A percentile compares a stretch with the other conserved stretches of the same genome.
Evolutionary conservation across 2,797 vertebrate species (phyloP).

Genomic region (Pogonophryne albipinna): DNA sequence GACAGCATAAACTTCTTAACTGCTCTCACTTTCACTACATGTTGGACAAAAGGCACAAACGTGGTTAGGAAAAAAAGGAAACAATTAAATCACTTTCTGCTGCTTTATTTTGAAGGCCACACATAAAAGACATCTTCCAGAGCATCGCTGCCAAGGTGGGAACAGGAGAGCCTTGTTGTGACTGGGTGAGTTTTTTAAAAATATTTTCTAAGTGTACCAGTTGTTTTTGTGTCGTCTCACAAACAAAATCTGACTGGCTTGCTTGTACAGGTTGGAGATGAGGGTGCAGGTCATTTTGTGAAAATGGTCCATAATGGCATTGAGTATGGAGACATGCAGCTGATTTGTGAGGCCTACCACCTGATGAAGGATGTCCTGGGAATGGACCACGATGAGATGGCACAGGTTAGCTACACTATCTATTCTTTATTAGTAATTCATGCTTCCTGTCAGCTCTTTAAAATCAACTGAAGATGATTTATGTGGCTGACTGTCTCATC

Average conservation of each 20-base stretch:
- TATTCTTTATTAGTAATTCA: not conserved
- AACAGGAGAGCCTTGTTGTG: slow-evolving; percentile 96
- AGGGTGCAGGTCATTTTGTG: slow-evolving; percentile 96
- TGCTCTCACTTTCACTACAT: not conserved
- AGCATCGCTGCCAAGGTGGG: slow-evolving; percentile 96
- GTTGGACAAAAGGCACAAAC: not conserved
- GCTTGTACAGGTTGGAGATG: slow-evolving; percentile 92
- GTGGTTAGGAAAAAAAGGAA: not conserved
- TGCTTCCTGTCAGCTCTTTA: not conserved
- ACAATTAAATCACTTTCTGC: not conserved
- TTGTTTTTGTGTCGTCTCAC: not conserved
- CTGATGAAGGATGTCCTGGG: slow-evolving; percentile 94
- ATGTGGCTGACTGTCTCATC: not conserved
- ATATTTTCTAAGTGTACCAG: not conserved
- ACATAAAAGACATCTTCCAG: slow-evolving; percentile 97
- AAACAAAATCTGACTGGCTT: not conserved
- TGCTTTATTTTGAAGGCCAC: slow-evolving; percentile 87
- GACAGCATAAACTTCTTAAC: slow-evolving; percentile 36
- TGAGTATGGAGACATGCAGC: slow-evolving; percentile 99
- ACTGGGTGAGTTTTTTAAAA: slow-evolving; percentile 89
- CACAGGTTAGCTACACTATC: slow-evolving; percentile 82
- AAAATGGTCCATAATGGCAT: slow-evolving; percentile 99
- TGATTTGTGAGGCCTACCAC: slow-evolving; percentile 98
- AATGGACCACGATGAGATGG: slow-evolving; percentile 94
- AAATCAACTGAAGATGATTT: not conserved